Evolutionary conservation across 1,140 invertebrate species (phyloP).

Genomic region (Cyclargus thomasi): DNA sequence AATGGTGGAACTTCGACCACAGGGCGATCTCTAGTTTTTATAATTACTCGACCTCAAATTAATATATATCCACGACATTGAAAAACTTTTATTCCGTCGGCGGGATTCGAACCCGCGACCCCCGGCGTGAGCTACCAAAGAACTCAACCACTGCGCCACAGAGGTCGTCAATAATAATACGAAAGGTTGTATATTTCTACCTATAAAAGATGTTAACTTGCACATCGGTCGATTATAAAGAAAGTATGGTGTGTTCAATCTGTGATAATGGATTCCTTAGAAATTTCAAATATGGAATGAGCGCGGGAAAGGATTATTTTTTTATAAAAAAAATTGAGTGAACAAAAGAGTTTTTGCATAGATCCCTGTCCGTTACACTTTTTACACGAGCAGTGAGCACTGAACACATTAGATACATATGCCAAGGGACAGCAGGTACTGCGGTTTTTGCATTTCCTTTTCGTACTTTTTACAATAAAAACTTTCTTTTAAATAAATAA

Average conservation of each 20-base stretch:
- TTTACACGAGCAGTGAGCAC: conserved; percentile 7
- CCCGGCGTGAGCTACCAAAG: too few species aligned
- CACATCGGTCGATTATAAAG: neutral
- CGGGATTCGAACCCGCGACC: too few species aligned
- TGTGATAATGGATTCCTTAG: conserved; percentile 2
- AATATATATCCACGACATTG: too few species aligned
- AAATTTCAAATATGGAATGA: conserved; percentile 11
- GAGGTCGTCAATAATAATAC: neutral
- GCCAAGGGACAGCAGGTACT: conserved; percentile 13
- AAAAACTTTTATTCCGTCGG: too few species aligned
- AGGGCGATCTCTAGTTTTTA: too few species aligned
- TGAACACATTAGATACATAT: conserved; percentile 10
- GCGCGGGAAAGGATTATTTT: conserved; percentile 9
- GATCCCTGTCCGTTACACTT: conserved; percentile 11
- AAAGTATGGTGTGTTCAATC: neutral
- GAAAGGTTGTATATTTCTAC: neutral
- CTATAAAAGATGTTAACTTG: neutral
- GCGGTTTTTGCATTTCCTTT: conserved; percentile 72
- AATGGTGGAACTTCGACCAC: too few species aligned
- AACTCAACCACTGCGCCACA: too few species aligned
- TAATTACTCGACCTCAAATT: too few species aligned
- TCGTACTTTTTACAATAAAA: conserved; percentile 71
- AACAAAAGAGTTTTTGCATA: conserved; percentile 6
- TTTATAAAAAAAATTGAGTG: conserved; percentile 7
- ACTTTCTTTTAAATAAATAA: conserved; percentile 76